Evolutionary conservation across 1,140 invertebrate species (phyloP).

Genomic region (Drosophila ohnishii): DNA sequence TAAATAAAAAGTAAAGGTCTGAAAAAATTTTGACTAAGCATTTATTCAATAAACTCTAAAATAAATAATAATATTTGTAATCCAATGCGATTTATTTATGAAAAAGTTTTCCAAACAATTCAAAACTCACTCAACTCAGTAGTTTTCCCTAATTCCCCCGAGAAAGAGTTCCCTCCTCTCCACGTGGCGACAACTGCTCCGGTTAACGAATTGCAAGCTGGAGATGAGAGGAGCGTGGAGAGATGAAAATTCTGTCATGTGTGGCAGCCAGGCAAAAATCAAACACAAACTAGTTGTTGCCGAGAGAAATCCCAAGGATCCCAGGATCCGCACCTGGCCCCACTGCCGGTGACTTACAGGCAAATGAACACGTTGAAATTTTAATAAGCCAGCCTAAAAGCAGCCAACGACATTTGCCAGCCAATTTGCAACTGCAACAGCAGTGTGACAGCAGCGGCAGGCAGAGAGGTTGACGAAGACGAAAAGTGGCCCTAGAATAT

Average conservation of each 20-base stretch:
- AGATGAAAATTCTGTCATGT: slow-evolving; percentile 56
- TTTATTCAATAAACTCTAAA: background rate
- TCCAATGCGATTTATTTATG: slow-evolving; percentile 2
- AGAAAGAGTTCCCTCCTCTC: background rate
- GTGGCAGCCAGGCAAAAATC: slow-evolving; percentile 61
- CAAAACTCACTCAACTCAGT: background rate
- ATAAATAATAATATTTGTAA: background rate
- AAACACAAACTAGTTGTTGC: slow-evolving; percentile 78
- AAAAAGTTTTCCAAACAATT: slow-evolving; percentile 10
- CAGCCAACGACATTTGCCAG: slow-evolving; percentile 74
- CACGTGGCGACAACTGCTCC: slow-evolving; percentile 45
- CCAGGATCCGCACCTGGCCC: slow-evolving; percentile 20
- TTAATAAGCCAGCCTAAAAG: slow-evolving; percentile 80
- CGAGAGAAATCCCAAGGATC: slow-evolving; percentile 49
- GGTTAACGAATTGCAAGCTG: slow-evolving; percentile 29
- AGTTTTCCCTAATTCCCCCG: slow-evolving; percentile 6
- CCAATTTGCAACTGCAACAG: slow-evolving; percentile 74
- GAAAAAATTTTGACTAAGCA: no score
- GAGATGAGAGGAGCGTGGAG: slow-evolving; percentile 3
- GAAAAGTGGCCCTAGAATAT: slow-evolving; percentile 57
- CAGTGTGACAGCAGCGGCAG: slow-evolving; percentile 18
- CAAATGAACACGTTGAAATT: slow-evolving; percentile 79
- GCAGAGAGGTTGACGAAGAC: slow-evolving; percentile 68
- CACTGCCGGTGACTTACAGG: slow-evolving; percentile 53
- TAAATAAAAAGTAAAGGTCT: no score